Evolutionary conservation across 2,797 vertebrate species (phyloP).

Genomic region (Acipenser transmontanus): DNA sequence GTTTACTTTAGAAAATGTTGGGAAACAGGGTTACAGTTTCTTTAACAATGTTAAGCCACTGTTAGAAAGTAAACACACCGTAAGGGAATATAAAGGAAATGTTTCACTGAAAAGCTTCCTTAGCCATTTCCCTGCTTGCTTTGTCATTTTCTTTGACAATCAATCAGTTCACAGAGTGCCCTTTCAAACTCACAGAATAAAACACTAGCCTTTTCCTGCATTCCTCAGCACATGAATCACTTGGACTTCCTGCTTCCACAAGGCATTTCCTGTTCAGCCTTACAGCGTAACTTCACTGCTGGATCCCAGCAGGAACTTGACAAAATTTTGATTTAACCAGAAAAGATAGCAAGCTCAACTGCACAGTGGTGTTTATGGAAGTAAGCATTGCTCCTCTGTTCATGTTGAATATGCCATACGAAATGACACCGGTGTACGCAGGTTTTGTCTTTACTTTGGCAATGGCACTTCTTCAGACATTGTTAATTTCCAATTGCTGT

Average conservation of each 20-base stretch:
- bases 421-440: neutral
- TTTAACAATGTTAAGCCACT: conserved; percentile 81
- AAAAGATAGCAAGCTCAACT: conserved; percentile 36
- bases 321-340: conserved; percentile 71
- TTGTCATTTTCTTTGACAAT: conserved; percentile 92
- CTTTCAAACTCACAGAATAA: conserved; percentile 69
- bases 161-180: conserved; percentile 92
- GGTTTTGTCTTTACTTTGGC: too few relatives aligned
- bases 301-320: conserved; percentile 73
- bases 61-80: conserved; percentile 82
- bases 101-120: conserved; percentile 86
- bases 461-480: too few relatives aligned
- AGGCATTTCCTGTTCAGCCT: conserved; percentile 90
- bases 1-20: conserved; percentile 23
- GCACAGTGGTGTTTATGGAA: too few relatives aligned
- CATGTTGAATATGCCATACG: neutral
- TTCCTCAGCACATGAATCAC: conserved; percentile 93
- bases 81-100: conserved; percentile 82
- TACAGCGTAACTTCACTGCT: conserved; percentile 65
- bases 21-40: neutral
- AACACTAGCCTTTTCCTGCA: conserved; percentile 63
- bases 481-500: too few relatives aligned
- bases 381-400: neutral
- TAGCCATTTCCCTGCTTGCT: conserved; percentile 81
- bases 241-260: conserved; percentile 91